These are phyloP conservation scores for Chironomus riparius DNA, from an alignment of 2,888 invertebrate species.

Conservation along the genomic window DNA sequence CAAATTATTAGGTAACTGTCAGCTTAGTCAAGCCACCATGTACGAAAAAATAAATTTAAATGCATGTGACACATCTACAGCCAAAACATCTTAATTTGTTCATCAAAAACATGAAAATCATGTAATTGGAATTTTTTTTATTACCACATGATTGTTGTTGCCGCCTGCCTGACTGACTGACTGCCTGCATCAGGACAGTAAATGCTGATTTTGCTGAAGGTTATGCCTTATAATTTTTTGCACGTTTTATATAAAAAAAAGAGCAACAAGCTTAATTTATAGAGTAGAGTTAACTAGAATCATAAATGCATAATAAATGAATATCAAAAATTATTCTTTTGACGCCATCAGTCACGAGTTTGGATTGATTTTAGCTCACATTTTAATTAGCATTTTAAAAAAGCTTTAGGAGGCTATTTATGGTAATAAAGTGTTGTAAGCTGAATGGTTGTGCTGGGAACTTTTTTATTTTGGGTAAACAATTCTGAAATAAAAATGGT, in stretches of 20 bases:
- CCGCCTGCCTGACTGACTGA: not conserved
- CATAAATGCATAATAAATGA: conserved; percentile 21
- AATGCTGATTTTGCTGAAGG: not conserved
- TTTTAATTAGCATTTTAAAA: no score
- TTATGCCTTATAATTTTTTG: not conserved
- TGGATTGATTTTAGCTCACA: no score
- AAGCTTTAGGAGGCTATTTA: no score
- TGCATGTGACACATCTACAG: not conserved
- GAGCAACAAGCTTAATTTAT: not conserved
- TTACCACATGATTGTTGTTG: not conserved
- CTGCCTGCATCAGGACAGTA: not conserved
- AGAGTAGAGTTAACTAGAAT: not conserved
- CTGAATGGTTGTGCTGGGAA: no score
- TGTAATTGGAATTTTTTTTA: not conserved
- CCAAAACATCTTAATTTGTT: not conserved
- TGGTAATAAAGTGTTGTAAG: no score
- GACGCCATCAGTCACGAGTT: conserved; percentile 22
- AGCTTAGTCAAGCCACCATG: no score
- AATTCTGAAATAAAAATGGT: no score
- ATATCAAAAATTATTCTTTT: not conserved
- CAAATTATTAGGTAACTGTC: not conserved
- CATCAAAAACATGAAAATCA: not conserved
- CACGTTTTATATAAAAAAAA: not conserved
- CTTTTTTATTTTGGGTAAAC: no score
- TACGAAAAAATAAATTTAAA: not conserved